Conservation (phyloP, 2,113 vertebrate genomes). For the Benitochromis conjunctus region DNA sequence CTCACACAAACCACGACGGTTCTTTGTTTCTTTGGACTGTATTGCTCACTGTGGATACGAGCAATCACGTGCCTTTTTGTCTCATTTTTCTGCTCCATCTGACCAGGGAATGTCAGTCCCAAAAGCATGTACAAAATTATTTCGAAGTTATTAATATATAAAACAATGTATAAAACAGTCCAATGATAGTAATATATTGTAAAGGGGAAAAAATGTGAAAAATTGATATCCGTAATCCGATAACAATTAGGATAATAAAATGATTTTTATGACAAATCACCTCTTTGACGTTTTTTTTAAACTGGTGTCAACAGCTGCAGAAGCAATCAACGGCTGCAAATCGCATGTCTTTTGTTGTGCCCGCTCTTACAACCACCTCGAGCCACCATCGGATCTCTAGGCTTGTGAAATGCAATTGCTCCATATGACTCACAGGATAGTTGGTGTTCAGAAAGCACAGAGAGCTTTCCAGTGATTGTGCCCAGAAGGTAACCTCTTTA, state of each 20-base stretch:
- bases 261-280: conserved; percentile 53
- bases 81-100: conserved; percentile 55
- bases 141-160: conserved; percentile 69
- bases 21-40: conserved; percentile 59
- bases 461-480: conserved; percentile 33
- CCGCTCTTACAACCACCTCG: conserved; percentile 5
- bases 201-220: conserved; percentile 53
- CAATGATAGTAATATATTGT: conserved; percentile 74
- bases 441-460: conserved; percentile 21
- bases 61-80: conserved; percentile 75
- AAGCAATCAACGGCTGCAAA: not conserved
- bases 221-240: conserved; percentile 53
- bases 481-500: not conserved
- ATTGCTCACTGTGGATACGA: conserved; percentile 60
- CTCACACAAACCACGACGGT: conserved; percentile 25
- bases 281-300: not conserved
- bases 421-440: conserved; percentile 27
- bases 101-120: conserved; percentile 70
- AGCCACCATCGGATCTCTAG: conserved; percentile 18
- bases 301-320: not conserved
- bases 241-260: conserved; percentile 72
- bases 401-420: conserved; percentile 11
- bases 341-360: conserved; percentile 32
- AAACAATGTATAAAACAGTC: conserved; percentile 70
- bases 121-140: conserved; percentile 73